Conservation (phyloP, 2,113 vertebrate species). For the Tragelaphus imberbis region DNA sequence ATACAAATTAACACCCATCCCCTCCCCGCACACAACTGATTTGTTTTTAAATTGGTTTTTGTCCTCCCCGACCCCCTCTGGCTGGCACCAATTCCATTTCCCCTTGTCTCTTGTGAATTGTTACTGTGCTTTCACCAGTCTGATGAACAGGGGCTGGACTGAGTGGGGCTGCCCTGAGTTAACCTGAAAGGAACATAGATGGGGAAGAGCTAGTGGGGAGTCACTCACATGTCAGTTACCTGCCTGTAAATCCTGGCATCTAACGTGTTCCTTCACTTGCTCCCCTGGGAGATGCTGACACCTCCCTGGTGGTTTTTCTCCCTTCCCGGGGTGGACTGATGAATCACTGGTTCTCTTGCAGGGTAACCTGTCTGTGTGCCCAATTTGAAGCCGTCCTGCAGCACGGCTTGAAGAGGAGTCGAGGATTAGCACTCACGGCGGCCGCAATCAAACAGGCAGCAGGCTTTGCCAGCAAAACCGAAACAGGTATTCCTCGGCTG, state of each 20-base stretch:
- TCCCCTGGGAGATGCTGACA: neutral
- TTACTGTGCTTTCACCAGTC: neutral
- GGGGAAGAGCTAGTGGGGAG: no score
- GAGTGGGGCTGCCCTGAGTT: neutral
- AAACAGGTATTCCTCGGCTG: conserved; percentile 84
- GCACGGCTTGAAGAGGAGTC: conserved; percentile 93
- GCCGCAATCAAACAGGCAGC: conserved; percentile 96
- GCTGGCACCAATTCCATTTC: neutral
- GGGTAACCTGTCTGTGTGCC: conserved; percentile 97
- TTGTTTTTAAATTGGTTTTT: conserved; percentile 40
- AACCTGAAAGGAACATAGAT: neutral
- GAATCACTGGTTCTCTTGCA: conserved; percentile 74
- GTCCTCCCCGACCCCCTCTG: neutral
- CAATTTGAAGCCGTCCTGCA: conserved; percentile 96
- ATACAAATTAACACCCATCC: neutral
- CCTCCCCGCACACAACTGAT: neutral
- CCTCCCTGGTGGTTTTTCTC: neutral
- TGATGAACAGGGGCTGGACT: neutral
- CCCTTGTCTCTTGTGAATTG: neutral
- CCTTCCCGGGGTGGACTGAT: neutral
- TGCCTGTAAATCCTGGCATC: neutral
- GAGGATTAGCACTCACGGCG: conserved; percentile 93
- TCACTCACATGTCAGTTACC: no score
- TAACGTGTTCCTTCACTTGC: neutral
- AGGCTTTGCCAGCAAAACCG: conserved; percentile 92